phyloP scores from a whole-genome alignment of 1,140 invertebrate species.

The Copidosoma floridanum region DNA sequence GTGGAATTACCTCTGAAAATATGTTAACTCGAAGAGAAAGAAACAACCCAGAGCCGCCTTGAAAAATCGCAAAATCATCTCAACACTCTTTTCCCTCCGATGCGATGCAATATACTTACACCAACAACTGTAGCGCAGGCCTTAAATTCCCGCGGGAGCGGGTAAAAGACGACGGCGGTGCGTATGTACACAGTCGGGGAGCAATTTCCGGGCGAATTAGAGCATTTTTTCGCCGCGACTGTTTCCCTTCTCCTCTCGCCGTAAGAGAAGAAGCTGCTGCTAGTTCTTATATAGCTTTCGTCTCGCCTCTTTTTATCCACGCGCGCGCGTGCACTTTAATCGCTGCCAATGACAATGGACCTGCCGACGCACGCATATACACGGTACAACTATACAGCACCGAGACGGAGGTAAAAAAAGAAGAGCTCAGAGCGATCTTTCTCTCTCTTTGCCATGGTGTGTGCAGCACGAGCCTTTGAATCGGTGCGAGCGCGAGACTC shows the following conservation, averaged over 20 bases:
- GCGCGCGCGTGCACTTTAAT: constrained; percentile 5
- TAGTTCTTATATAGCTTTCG: neutral
- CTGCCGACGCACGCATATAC: neutral
- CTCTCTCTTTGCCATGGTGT: no score
- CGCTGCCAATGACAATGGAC: constrained; percentile 12
- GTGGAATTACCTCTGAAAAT: neutral
- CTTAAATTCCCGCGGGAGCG: constrained; percentile 2
- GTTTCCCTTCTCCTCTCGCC: no score
- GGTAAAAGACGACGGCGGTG: neutral
- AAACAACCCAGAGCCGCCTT: neutral
- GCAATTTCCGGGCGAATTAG: constrained; percentile 25
- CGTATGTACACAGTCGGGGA: neutral
- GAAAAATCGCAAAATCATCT: constrained; percentile 5
- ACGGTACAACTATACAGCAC: no score
- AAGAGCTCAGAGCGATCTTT: neutral
- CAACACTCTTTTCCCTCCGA: neutral
- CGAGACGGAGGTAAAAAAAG: neutral
- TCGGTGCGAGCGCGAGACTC: constrained; percentile 27
- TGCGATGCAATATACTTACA: neutral
- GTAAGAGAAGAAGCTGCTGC: neutral
- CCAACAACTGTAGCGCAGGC: no score
- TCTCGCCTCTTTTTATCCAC: constrained; percentile 15
- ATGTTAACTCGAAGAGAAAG: neutral
- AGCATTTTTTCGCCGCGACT: constrained; percentile 13
- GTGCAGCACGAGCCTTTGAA: constrained; percentile 44